These are phyloP conservation scores for Scaptomyza parva DNA, from an alignment of 2,888 invertebrate genomes.

Conservation along the genomic window DNA sequence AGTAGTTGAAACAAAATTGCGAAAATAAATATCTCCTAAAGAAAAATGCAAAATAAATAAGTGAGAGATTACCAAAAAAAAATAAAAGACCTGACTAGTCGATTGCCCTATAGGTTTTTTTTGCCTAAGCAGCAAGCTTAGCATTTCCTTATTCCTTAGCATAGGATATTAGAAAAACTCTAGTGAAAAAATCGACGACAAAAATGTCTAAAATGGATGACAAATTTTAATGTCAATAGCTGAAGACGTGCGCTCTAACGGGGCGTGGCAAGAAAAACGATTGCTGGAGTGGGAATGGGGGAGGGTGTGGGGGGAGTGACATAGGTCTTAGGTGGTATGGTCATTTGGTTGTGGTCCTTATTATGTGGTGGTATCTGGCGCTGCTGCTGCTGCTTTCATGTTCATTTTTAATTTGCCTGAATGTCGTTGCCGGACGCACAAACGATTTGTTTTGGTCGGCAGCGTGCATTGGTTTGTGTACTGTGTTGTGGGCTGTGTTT, in stretches of 20 bases:
- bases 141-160: not conserved
- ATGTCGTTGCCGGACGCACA: slow-evolving; percentile 74
- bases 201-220: slow-evolving; percentile 63
- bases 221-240: slow-evolving; percentile 79
- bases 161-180: slow-evolving; percentile 28
- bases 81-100: not conserved
- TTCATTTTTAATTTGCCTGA: slow-evolving; percentile 77
- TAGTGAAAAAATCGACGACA: slow-evolving; percentile 34
- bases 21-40: slow-evolving; percentile 2
- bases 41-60: slow-evolving; percentile 70
- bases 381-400: slow-evolving; percentile 74
- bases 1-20: slow-evolving; percentile 56
- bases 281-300: slow-evolving; percentile 30
- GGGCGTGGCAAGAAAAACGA: slow-evolving; percentile 7
- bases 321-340: too few relatives aligned
- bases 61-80: not conserved
- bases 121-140: not conserved
- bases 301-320: not conserved
- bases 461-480: slow-evolving; percentile 41
- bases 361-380: slow-evolving; percentile 16
- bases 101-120: slow-evolving; percentile 2
- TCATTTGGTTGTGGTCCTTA: slow-evolving; percentile 35
- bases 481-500: slow-evolving; percentile 3
- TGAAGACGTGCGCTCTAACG: slow-evolving; percentile 57
- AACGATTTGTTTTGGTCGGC: slow-evolving; percentile 74